Percentiles rank a stretch among this genome's conserved stretches.
Evolutionary conservation across 2,797 vertebrate genomes (phyloP).

Genomic region (Pseudochromis fuscus): DNA sequence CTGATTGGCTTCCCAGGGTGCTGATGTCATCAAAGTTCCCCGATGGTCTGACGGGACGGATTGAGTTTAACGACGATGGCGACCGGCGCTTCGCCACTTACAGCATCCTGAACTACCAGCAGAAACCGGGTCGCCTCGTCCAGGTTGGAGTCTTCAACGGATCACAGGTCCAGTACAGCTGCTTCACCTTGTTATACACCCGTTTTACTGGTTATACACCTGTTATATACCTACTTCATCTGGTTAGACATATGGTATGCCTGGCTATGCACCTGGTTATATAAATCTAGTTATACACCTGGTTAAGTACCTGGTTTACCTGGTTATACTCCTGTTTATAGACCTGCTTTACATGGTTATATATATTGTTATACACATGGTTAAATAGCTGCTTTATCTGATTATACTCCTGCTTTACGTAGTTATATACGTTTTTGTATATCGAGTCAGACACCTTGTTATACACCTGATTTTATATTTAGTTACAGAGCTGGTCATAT

Average conservation of each 20-base stretch:
- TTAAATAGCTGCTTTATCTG: too few species aligned
- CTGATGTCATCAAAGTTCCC: slow-evolving; percentile 97
- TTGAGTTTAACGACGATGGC: slow-evolving; percentile 97
- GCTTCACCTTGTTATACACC: neutral
- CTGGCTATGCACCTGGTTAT: too few species aligned
- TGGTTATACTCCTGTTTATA: neutral
- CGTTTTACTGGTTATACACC: neutral
- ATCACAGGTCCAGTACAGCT: slow-evolving; percentile 87
- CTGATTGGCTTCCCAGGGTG: slow-evolving; percentile 84
- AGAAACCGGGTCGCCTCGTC: slow-evolving; percentile 88
- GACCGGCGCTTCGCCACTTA: slow-evolving; percentile 97
- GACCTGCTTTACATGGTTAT: neutral
- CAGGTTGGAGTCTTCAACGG: slow-evolving; percentile 97
- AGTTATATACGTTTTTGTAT: neutral
- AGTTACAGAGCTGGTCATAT: too few species aligned
- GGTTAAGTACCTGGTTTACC: neutral
- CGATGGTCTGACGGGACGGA: slow-evolving; percentile 93
- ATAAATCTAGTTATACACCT: too few species aligned
- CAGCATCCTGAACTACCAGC: slow-evolving; percentile 97
- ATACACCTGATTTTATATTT: neutral
- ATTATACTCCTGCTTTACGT: neutral
- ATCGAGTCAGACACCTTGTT: neutral
- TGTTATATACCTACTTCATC: neutral
- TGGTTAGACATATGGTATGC: too few species aligned
- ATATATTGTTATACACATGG: too few species aligned